These are phyloP conservation scores for Andrena minutula DNA, from an alignment of 2,888 invertebrate species.

Conservation along the genomic window DNA sequence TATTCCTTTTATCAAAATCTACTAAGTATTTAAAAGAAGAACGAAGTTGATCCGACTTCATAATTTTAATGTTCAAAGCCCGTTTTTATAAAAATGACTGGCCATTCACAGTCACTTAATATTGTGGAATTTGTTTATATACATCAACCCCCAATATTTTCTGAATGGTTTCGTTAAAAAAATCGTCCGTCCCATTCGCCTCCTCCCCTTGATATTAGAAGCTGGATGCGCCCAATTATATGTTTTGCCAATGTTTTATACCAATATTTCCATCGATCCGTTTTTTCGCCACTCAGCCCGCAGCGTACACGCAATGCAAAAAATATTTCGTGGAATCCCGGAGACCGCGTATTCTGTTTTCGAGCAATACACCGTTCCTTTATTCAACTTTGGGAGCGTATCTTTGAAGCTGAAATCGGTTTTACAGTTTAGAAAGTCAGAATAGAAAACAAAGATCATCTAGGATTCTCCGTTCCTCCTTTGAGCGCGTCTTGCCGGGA, in stretches of 20 bases:
- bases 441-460: not conserved
- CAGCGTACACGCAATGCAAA: not conserved
- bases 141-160: no score
- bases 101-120: no score
- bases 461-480: not conserved
- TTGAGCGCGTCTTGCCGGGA: not conserved
- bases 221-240: constrained; percentile 13
- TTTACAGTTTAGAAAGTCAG: not conserved
- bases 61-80: no score
- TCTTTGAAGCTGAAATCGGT: not conserved
- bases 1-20: no score
- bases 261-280: constrained; percentile 16
- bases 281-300: constrained; percentile 11
- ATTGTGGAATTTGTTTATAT: no score
- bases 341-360: not conserved
- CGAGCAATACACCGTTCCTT: not conserved
- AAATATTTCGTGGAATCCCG: constrained; percentile 16
- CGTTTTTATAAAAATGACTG: no score
- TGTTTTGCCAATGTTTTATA: no score
- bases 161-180: no score
- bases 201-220: not conserved
- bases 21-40: no score
- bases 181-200: no score
- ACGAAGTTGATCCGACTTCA: no score
- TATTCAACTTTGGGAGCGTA: not conserved